Evolutionary conservation across 2,797 vertebrate genomes (phyloP).

Genomic region (Crax fasciolata): DNA sequence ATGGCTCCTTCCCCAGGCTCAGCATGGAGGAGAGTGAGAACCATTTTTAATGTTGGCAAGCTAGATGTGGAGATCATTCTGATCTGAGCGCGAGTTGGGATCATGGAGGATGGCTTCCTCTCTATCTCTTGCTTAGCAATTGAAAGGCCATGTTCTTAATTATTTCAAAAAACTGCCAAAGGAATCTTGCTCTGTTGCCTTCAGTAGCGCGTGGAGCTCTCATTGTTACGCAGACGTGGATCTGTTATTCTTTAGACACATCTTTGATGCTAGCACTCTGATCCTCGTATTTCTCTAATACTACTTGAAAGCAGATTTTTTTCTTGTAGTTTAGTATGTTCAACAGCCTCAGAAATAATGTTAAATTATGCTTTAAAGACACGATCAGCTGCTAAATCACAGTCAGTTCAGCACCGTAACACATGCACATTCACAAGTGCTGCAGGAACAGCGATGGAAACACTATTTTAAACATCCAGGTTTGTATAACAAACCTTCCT

Average conservation of each 20-base stretch:
- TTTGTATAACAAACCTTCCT: constrained; percentile 63
- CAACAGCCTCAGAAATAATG: constrained; percentile 58
- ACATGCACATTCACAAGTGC: constrained; percentile 1
- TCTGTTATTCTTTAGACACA: constrained; percentile 57
- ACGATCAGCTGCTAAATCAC: constrained; percentile 42
- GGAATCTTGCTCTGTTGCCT: constrained; percentile 40
- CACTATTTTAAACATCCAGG: constrained; percentile 45
- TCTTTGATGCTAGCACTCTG: constrained; percentile 66
- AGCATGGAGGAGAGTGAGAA: neutral
- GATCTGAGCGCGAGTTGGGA: neutral
- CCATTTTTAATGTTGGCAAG: neutral
- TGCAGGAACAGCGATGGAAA: constrained; percentile 43
- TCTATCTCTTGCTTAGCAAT: constrained; percentile 11
- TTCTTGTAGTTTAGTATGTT: constrained; percentile 61
- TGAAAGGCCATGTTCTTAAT: constrained; percentile 30
- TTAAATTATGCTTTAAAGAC: constrained; percentile 67
- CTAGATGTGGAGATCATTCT: neutral
- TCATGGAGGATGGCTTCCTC: neutral
- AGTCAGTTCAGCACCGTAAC: constrained; percentile 25
- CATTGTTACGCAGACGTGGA: constrained; percentile 11
- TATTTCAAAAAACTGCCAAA: constrained; percentile 62
- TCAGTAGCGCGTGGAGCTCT: constrained; percentile 10
- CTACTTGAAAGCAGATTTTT: constrained; percentile 59
- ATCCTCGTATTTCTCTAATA: constrained; percentile 61
- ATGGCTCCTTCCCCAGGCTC: constrained; percentile 26